These are phyloP conservation scores for Ormyrus labotus DNA, from an alignment of 2,888 invertebrate genomes.

Conservation along the genomic window DNA sequence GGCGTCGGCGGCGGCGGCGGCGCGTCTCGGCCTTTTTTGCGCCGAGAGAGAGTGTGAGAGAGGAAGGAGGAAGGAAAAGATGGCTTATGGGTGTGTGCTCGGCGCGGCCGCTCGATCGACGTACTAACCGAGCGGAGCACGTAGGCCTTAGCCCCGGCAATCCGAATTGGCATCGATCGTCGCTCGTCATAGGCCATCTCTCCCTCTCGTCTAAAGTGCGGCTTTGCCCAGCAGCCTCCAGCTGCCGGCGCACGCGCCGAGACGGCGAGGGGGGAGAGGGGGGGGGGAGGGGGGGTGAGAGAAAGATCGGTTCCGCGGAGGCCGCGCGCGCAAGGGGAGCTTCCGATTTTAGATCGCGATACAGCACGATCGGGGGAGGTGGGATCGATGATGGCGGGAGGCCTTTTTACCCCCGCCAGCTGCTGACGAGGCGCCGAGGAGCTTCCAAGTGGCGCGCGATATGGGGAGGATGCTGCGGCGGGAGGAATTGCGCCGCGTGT, in stretches of 20 bases:
- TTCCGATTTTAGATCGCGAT: constrained; percentile 48
- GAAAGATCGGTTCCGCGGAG: constrained; percentile 24
- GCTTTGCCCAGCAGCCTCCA: too few species aligned
- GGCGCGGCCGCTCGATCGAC: constrained; percentile 54
- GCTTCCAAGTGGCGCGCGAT: too few species aligned
- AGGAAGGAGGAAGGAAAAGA: constrained; percentile 13
- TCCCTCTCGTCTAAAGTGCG: neutral
- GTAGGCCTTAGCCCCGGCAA: constrained; percentile 49
- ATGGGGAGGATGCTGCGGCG: too few species aligned
- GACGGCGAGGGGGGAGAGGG: too few species aligned
- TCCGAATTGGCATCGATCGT: constrained; percentile 58
- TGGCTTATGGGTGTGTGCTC: constrained; percentile 10
- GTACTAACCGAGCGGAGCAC: constrained; percentile 57
- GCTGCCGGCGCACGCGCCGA: too few species aligned
- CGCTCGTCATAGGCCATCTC: constrained; percentile 1
- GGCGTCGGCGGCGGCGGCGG: too few species aligned
- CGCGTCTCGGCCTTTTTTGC: too few species aligned
- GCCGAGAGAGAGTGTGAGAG: too few species aligned
- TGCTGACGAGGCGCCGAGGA: too few species aligned
- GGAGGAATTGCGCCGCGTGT: too few species aligned
- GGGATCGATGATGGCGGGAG: too few species aligned
- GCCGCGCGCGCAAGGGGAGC: neutral
- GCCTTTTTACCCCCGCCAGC: too few species aligned
- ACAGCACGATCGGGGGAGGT: constrained; percentile 39
- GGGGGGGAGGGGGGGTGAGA: neutral